Conservation (phyloP, 1,140 invertebrate species). For the Anagrus nilaparvatae region DNA sequence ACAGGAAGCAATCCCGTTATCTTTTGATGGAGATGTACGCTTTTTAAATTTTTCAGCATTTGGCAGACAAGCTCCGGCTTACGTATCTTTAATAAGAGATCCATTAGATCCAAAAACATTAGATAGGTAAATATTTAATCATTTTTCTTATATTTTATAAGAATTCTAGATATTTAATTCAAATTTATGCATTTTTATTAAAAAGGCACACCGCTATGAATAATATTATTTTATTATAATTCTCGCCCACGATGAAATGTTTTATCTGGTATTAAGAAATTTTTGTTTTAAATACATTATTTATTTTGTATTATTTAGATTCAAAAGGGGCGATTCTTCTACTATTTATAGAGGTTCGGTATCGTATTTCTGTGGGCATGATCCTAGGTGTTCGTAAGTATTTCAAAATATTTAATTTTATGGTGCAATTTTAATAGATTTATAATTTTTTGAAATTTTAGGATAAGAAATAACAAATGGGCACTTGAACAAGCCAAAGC, state of each 20-base stretch:
- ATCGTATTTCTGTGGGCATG: conserved; percentile 58
- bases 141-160: no score
- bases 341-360: conserved; percentile 36
- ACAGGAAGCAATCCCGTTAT: conserved; percentile 47
- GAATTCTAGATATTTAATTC: no score
- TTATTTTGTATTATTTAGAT: conserved; percentile 21
- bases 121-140: conserved; percentile 32
- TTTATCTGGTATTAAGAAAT: no score
- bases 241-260: no score
- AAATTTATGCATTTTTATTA: no score
- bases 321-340: conserved; percentile 19
- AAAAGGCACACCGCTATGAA: no score
- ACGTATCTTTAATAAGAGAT: conserved; percentile 56
- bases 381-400: conserved; percentile 49
- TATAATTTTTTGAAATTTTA: conserved; percentile 24
- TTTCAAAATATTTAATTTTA: background rate
- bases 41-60: conserved; percentile 56
- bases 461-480: conserved; percentile 50
- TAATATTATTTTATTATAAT: no score
- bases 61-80: conserved; percentile 49
- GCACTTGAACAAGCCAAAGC: conserved; percentile 51
- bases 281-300: no score
- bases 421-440: background rate
- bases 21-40: conserved; percentile 53
- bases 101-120: conserved; percentile 42